Conservation (phyloP, 2,888 invertebrate species). For the Leucania comma region DNA sequence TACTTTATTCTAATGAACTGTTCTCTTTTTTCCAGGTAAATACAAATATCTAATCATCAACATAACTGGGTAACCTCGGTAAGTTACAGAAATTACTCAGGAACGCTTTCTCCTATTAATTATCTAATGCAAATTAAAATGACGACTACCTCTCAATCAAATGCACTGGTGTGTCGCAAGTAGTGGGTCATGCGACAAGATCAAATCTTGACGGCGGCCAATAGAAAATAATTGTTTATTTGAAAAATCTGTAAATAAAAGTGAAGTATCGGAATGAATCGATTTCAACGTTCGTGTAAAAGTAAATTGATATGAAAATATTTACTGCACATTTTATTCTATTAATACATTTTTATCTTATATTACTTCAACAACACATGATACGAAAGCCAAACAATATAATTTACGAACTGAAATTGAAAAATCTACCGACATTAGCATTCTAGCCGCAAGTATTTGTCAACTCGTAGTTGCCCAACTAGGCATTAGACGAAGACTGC, state of each 20-base stretch:
- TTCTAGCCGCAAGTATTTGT: constrained; percentile 48
- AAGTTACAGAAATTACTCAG: constrained; percentile 44
- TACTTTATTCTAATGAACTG: constrained; percentile 22
- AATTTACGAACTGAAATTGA: constrained; percentile 34
- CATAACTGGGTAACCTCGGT: constrained; percentile 25
- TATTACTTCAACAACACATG: background rate
- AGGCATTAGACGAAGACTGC: constrained; percentile 49
- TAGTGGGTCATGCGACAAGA: constrained; percentile 40
- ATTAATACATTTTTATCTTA: constrained; percentile 28
- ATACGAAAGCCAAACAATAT: constrained; percentile 11
- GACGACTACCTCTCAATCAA: constrained; percentile 39
- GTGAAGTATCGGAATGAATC: background rate
- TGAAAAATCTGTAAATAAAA: constrained; percentile 8
- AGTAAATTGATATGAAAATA: constrained; percentile 22
- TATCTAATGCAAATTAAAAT: constrained; percentile 51
- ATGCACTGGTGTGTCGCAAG: constrained; percentile 23
- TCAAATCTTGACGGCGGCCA: constrained; percentile 29
- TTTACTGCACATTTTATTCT: constrained; percentile 19
- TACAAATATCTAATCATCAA: constrained; percentile 3
- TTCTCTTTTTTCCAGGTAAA: constrained; percentile 61
- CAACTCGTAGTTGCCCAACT: constrained; percentile 39
- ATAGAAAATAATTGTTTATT: constrained; percentile 13
- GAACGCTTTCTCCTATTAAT: constrained; percentile 50
- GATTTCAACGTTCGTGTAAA: constrained; percentile 11
- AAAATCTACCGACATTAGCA: constrained; percentile 37